Evolutionary conservation across 2,113 vertebrate genomes (phyloP).

Genomic region (Dicrurus megarhynchus): DNA sequence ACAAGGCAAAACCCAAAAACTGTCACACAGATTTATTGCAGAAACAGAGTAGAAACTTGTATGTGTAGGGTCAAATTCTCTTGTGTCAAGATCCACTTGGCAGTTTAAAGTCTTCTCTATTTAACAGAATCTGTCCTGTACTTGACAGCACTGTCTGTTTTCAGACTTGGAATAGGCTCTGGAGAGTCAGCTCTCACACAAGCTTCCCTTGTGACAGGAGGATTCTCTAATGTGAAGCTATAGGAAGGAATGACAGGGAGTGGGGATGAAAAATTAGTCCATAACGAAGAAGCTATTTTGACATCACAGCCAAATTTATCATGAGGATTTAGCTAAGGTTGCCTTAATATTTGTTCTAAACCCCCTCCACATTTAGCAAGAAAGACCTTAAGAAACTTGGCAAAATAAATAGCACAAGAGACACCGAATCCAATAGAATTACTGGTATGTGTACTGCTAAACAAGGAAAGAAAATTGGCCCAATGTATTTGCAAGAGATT

Average conservation of each 20-base stretch:
- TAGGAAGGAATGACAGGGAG: not conserved
- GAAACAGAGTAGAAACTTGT: constrained; percentile 6
- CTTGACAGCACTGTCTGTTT: constrained; percentile 19
- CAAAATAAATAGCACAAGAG: constrained; percentile 21
- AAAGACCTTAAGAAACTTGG: not conserved
- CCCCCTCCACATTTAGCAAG: not conserved
- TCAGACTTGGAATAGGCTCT: not conserved
- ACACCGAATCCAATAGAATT: not conserved
- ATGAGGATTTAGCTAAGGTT: not conserved
- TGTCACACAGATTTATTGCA: constrained; percentile 18
- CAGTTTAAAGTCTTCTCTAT: not conserved
- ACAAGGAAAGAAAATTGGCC: not conserved
- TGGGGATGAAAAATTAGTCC: not conserved
- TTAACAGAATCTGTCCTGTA: not conserved
- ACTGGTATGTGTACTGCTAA: not conserved
- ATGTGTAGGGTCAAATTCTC: constrained; percentile 33
- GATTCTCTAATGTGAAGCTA: not conserved
- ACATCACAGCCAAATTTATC: not conserved
- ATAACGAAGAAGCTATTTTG: not conserved
- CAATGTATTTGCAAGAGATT: not conserved
- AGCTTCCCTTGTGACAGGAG: not conserved
- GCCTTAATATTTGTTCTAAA: constrained; percentile 1
- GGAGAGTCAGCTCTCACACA: not conserved
- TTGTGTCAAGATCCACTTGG: not conserved
- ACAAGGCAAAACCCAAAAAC: not conserved